These are phyloP conservation scores for Maconellicoccus hirsutus DNA, from an alignment of 1,140 invertebrate species.

Conservation along the genomic window DNA sequence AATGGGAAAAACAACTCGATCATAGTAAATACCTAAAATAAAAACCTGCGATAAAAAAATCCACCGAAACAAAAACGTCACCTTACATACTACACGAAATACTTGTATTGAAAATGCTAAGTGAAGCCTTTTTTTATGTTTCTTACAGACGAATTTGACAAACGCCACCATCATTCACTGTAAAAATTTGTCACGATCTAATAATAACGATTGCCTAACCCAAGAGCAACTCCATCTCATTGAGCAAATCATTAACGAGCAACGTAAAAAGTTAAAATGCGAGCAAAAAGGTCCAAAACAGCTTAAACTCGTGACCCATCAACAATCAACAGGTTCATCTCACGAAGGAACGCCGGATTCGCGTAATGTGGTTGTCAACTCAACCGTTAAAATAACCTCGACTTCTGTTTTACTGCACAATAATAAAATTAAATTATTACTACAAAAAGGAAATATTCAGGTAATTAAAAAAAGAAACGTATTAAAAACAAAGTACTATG, in stretches of 20 bases:
- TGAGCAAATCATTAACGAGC: neutral
- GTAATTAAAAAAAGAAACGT: neutral
- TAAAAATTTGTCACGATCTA: neutral
- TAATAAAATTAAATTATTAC: slow-evolving; percentile 6
- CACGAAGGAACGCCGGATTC: neutral
- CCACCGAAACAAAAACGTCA: too few species aligned
- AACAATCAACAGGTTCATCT: neutral
- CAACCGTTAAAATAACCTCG: neutral
- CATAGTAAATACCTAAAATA: too few species aligned
- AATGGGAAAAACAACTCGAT: too few species aligned
- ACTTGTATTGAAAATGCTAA: too few species aligned
- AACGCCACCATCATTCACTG: slow-evolving; percentile 2
- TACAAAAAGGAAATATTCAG: slow-evolving; percentile 5
- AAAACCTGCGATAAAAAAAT: too few species aligned
- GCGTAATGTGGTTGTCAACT: neutral
- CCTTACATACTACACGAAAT: too few species aligned
- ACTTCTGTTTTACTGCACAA: neutral
- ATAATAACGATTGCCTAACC: slow-evolving; percentile 4
- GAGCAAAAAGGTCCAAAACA: neutral
- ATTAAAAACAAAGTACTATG: too few species aligned
- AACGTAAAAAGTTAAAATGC: slow-evolving; percentile 4
- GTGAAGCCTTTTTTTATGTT: neutral
- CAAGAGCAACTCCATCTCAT: slow-evolving; percentile 1
- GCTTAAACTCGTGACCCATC: neutral
- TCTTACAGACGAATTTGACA: neutral